Evolutionary conservation across 2,113 vertebrate genomes (phyloP).

Genomic region (Sigmodon hispidus): DNA sequence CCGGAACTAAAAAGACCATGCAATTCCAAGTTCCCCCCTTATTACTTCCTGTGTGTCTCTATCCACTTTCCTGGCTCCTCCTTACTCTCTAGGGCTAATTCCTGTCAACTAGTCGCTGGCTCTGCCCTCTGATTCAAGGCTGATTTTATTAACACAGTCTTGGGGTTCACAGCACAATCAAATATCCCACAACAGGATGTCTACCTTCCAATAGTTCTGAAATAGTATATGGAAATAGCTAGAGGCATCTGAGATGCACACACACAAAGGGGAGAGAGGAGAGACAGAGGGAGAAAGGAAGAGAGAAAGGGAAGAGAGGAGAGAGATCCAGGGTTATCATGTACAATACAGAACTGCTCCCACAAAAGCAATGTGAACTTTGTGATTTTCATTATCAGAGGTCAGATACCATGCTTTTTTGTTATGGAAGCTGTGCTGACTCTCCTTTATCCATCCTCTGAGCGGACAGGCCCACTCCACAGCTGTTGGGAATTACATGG

Average conservation of each 20-base stretch:
- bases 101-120: neutral
- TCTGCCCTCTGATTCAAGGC: neutral
- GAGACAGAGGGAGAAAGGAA: no score
- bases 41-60: neutral
- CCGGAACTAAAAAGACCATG: neutral
- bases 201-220: neutral
- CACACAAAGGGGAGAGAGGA: neutral
- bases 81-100: neutral
- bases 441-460: neutral
- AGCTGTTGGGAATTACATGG: neutral
- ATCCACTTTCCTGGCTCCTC: neutral
- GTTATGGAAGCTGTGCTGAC: neutral
- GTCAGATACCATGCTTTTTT: neutral
- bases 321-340: neutral
- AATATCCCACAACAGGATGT: neutral
- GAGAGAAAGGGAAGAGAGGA: no score
- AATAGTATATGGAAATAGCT: neutral
- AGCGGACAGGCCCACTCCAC: neutral
- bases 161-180: neutral
- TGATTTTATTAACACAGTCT: neutral
- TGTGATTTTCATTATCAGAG: rapidly evolving
- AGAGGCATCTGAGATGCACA: neutral
- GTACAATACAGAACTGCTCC: neutral
- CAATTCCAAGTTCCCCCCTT: neutral
- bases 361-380: neutral